Evolutionary conservation across 2,888 invertebrate species (phyloP), one percentile per base, ranked within the genome.

Genomic region (Exephanes ischioxanthus): DNA sequence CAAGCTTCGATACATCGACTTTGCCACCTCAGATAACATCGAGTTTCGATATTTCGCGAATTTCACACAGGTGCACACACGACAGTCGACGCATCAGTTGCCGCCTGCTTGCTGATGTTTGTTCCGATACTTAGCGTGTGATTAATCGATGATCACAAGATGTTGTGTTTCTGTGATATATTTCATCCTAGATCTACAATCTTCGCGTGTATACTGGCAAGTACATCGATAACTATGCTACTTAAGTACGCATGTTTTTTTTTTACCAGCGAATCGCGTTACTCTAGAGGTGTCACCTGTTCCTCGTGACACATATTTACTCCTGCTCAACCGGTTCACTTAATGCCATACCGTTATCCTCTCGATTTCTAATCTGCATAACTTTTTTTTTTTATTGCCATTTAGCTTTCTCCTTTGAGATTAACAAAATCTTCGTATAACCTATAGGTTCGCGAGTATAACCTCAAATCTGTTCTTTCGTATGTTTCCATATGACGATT

Each of bases 151-250:
- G 87, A 89, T 90, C 88, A 88, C 89, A 92, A 92, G 88, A 94
- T 94, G 94, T 88, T 92, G 90, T 90, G 88, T 83, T 88, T 89
- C 88, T 90, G 90, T 89, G 87, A 91, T 90, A 90, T 91, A 85
- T 89, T 89, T 87, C 90, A 89, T 88, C 87, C 90, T 82, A 94
- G 92, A 91, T 88, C 91, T 87, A 90, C 91, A 86, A 87, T 93
- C 89, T 90, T 94, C 87, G 89, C 91, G 61, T 91, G 92, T 91
- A 89, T 94, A 85, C 87, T 93, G 93, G 94, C 94, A 88, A 94
- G 94, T 71, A 22, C 51, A 71, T 72, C 11, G 67, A 77, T 63
- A 81, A 67, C 22, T 72, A 53, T 37, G 70, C 73, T 58, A 73
- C 80, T 83, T 82, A 83, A 33, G 33, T 26, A 16, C 16, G 22